Base-by-base conservation (phyloP, 2,888 invertebrate genomes). In the Protodeltote pygarga region DNA sequence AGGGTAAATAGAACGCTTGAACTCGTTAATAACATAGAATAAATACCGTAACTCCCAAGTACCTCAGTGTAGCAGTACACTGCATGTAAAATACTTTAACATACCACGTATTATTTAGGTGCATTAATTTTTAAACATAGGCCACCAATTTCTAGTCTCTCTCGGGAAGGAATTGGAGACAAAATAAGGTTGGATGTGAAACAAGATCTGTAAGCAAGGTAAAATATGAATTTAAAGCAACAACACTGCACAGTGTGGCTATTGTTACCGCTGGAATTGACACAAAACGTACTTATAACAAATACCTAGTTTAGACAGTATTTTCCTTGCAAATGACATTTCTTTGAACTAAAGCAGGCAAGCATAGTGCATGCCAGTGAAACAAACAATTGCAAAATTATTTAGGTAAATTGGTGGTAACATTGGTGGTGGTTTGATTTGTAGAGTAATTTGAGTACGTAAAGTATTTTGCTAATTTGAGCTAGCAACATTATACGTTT, bases 151-250 rank as follows among this genome's bases (percentile, higher is more conserved):
- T 90, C 78, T 91, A 92, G 91, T 90, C 89, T 83, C 83, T 85
- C 81, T 86, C 89, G 87, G 88, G 85, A 72, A 88, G 89, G 83
- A 88, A 86, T 86, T 88, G 92, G 89, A 87, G 90, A 79, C 85
- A 88, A 86, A 91, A 90, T 90, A 90, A 87, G 79, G 82, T 92
- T 76, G 92, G 89, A 81, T 89, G 90, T 83, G 87, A 90, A 77
- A 85, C 90, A 79, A 89, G 89, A 84, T 83, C 89, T 70, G 77
- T 87, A 78, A 88, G 87, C 81, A 85, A 91, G 92, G 92, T 92
- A 92, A 90, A 83, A 78, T 71, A 79, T 74, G 61, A 74, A 66
- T 71, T 71, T 73, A 72, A 75, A 69, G 58, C 39, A 54, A 66
- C 71, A 78, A 79, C 79, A 79, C 71, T 72, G 84, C 89, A 87